A percentile compares a stretch with the other conserved stretches of the same genome.
phyloP scores from a whole-genome alignment of 1,140 invertebrate genomes.

The Battus philenor region DNA sequence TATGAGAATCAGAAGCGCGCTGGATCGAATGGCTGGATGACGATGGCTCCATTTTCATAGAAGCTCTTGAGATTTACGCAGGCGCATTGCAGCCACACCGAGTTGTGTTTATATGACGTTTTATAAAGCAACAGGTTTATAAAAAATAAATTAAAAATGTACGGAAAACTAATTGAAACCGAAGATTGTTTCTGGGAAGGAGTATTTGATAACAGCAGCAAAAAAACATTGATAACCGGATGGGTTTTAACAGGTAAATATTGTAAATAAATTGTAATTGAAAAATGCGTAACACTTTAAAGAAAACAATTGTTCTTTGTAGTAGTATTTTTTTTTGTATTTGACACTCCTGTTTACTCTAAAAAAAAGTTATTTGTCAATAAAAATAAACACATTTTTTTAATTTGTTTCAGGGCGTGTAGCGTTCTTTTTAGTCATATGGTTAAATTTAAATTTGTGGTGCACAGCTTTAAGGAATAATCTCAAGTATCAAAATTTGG shows the following conservation, averaged over 20 bases:
- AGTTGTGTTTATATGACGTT: conserved; percentile 6
- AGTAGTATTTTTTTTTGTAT: too few species aligned
- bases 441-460: conserved; percentile 34
- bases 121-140: conserved; percentile 19
- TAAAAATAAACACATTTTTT: conserved; percentile 8
- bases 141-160: conserved; percentile 6
- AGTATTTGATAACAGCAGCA: neutral
- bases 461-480: conserved; percentile 35
- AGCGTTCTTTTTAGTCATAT: conserved; percentile 30
- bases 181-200: conserved; percentile 10
- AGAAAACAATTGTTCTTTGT: too few species aligned
- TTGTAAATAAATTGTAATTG: neutral
- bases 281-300: neutral
- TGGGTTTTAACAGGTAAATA: conserved; percentile 10
- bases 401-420: conserved; percentile 32
- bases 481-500: conserved; percentile 46
- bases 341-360: too few species aligned
- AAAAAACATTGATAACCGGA: neutral
- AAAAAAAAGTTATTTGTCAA: too few species aligned
- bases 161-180: neutral
- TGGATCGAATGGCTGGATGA: conserved; percentile 7
- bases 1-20: conserved; percentile 1
- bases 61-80: conserved; percentile 3
- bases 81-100: neutral
- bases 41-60: conserved; percentile 5